A percentile compares a stretch with the other conserved stretches of the same genome.
Conservation (phyloP, 2,113 vertebrate species). For the Ptilonorhynchus violaceus region DNA sequence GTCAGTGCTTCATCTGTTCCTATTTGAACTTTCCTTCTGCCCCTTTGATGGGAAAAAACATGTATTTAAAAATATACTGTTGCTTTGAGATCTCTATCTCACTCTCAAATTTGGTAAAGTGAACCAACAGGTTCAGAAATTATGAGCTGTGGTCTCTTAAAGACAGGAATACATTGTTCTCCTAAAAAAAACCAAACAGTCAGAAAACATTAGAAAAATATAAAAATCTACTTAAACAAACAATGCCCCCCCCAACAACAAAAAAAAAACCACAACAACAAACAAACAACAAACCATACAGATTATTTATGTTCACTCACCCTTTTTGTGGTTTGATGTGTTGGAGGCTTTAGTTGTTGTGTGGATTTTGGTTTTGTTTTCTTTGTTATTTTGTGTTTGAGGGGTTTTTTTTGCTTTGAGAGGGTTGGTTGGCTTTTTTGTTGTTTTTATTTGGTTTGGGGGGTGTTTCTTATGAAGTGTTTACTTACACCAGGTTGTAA, state of each 20-base stretch:
- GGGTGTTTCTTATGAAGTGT: not conserved
- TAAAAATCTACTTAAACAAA: not conserved
- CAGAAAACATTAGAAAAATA: not conserved
- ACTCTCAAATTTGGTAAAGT: not conserved
- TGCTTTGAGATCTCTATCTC: not conserved
- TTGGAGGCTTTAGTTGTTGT: accelerated
- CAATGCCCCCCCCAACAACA: no score
- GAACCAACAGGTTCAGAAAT: not conserved
- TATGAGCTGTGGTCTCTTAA: not conserved
- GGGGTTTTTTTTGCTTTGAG: not conserved
- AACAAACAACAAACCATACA: not conserved
- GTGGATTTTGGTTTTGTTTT: not conserved
- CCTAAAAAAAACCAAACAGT: not conserved
- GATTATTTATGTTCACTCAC: not conserved
- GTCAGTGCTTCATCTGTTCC: not conserved
- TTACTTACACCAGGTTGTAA: not conserved
- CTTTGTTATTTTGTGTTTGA: not conserved
- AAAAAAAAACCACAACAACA: no score
- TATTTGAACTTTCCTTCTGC: not conserved
- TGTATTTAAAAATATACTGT: not conserved
- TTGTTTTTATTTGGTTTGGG: not conserved
- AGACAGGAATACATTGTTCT: not conserved
- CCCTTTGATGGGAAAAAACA: not conserved
- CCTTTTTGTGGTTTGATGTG: not conserved
- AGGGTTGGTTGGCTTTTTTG: not conserved